Conservation (phyloP, 2,113 vertebrate genomes). For the Apteryx mantelli region DNA sequence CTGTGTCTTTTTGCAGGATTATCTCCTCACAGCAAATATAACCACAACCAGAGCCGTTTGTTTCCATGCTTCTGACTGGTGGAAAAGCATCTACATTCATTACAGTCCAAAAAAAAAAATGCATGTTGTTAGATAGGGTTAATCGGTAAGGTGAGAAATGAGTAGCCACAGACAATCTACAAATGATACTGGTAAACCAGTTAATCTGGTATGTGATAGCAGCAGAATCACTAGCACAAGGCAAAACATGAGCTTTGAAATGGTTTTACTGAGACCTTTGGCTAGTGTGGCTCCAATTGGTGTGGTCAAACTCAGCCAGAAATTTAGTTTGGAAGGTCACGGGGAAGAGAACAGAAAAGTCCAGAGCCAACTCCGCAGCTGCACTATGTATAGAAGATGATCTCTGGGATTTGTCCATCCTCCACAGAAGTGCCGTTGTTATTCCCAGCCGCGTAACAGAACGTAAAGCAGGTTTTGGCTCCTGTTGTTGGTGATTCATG, state of each 20-base stretch:
- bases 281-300: constrained; percentile 48
- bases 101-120: constrained; percentile 23
- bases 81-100: constrained; percentile 63
- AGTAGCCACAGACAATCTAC: constrained; percentile 50
- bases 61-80: neutral
- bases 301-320: constrained; percentile 48
- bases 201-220: neutral
- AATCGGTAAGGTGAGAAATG: constrained; percentile 13
- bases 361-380: neutral
- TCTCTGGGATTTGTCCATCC: constrained; percentile 96
- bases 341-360: neutral
- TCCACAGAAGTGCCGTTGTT: constrained; percentile 98
- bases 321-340: constrained; percentile 2
- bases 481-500: constrained; percentile 93
- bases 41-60: constrained; percentile 22
- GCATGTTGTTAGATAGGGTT: constrained; percentile 8
- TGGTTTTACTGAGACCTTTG: constrained; percentile 63
- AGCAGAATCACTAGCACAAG: constrained; percentile 68
- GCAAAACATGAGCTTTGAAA: constrained; percentile 61
- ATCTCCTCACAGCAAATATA: neutral
- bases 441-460: constrained; percentile 97
- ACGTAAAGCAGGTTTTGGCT: constrained; percentile 96
- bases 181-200: neutral
- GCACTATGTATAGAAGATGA: constrained; percentile 98
- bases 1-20: neutral